Evolutionary conservation across 2,888 invertebrate genomes (phyloP).

Genomic region (Apodemia duryi): DNA sequence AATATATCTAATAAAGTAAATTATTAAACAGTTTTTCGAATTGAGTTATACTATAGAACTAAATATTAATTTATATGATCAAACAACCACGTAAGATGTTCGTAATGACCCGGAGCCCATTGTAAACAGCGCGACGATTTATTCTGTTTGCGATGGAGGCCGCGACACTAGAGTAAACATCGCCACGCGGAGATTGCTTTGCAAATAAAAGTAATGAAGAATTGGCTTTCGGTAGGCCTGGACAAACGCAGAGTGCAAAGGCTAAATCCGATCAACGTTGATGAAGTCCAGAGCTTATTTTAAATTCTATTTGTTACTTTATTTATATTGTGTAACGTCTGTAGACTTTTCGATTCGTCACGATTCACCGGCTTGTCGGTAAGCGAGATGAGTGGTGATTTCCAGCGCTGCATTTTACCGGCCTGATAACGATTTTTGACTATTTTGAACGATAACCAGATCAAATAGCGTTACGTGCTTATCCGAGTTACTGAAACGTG

Average conservation of each 20-base stretch:
- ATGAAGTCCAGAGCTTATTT: neutral
- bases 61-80: conserved; percentile 3
- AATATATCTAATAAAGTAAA: too few relatives aligned
- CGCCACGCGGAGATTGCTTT: conserved; percentile 48
- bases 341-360: too few relatives aligned
- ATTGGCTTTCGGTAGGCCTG: conserved; percentile 21
- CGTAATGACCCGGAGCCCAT: conserved; percentile 8
- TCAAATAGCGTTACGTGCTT: too few relatives aligned
- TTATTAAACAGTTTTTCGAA: too few relatives aligned
- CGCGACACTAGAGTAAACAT: conserved; percentile 28
- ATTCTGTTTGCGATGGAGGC: conserved; percentile 38
- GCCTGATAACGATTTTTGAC: too few relatives aligned
- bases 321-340: too few relatives aligned
- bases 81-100: neutral
- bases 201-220: conserved; percentile 39
- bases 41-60: neutral
- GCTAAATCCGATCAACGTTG: neutral
- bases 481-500: too few relatives aligned
- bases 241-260: neutral
- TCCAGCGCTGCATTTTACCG: too few relatives aligned
- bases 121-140: conserved; percentile 40
- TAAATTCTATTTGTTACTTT: neutral
- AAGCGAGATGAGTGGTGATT: too few relatives aligned
- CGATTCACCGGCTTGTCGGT: too few relatives aligned
- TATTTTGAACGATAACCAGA: too few relatives aligned